A percentile compares a stretch with the other conserved stretches of the same genome.
Conservation (phyloP, 2,888 invertebrate genomes). For the Drosophila quinaria region DNA sequence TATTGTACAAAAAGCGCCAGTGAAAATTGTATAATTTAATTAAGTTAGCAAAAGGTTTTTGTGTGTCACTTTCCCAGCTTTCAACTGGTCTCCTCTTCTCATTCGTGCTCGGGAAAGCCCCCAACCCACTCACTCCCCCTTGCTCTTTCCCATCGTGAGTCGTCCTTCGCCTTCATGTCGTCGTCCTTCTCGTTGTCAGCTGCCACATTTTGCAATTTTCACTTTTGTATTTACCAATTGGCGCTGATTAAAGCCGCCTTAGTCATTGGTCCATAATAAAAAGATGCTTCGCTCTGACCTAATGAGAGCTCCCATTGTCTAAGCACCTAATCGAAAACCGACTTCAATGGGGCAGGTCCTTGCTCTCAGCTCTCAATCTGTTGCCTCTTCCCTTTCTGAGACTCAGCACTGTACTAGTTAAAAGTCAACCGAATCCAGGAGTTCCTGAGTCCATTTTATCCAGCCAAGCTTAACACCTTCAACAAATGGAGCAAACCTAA, state of each 20-base stretch:
- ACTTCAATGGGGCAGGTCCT: slow-evolving; percentile 4
- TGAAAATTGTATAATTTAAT: slow-evolving; percentile 79
- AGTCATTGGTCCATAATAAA: slow-evolving; percentile 74
- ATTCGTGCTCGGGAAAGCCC: not conserved
- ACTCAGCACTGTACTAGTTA: not conserved
- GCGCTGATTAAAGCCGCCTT: slow-evolving; percentile 74
- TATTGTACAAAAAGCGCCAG: slow-evolving; percentile 76
- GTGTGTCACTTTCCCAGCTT: slow-evolving; percentile 50
- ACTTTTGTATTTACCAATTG: slow-evolving; percentile 76
- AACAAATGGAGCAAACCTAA: slow-evolving; percentile 28
- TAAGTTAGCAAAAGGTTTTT: slow-evolving; percentile 79
- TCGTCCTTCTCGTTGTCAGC: not conserved
- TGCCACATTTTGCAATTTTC: slow-evolving; percentile 64
- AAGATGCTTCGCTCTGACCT: slow-evolving; percentile 56
- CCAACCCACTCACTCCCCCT: not conserved
- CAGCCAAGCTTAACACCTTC: slow-evolving; percentile 15
- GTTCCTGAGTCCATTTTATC: not conserved
- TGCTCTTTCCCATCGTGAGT: not conserved
- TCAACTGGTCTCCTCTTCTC: slow-evolving; percentile 1
- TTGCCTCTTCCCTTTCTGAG: not conserved
- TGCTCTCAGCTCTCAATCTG: slow-evolving; percentile 2
- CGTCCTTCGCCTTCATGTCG: not conserved
- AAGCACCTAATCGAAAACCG: slow-evolving; percentile 24
- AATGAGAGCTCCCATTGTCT: slow-evolving; percentile 50
- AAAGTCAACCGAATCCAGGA: not conserved